phyloP scores from a whole-genome alignment of 2,113 vertebrate genomes.

The Syrmaticus mikado region DNA sequence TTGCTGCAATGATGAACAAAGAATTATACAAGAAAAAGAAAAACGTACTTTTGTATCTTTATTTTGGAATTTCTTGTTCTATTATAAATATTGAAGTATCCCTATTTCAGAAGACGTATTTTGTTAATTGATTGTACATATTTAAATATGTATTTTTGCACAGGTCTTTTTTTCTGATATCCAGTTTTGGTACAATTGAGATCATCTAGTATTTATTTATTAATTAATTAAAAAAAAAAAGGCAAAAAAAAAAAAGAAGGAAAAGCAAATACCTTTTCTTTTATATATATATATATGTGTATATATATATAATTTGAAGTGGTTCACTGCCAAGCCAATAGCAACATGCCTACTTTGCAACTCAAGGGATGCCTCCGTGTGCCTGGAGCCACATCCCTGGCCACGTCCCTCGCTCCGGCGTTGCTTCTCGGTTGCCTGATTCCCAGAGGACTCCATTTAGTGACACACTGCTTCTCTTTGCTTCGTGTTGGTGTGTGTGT shows the following conservation, averaged over 20 bases:
- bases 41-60: slow-evolving; percentile 86
- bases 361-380: slow-evolving; percentile 75
- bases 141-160: slow-evolving; percentile 99
- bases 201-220: slow-evolving; percentile 99
- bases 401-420: not conserved
- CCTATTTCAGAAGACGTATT: slow-evolving; percentile 99
- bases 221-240: slow-evolving; percentile 84
- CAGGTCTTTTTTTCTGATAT: slow-evolving; percentile 96
- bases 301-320: slow-evolving; percentile 89
- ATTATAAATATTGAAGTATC: slow-evolving; percentile 95
- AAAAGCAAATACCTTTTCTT: slow-evolving; percentile 84
- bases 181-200: slow-evolving; percentile 97
- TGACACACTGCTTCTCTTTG: slow-evolving; percentile 77
- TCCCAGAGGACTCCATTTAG: slow-evolving; percentile 73
- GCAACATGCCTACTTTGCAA: slow-evolving; percentile 84
- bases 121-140: slow-evolving; percentile 99
- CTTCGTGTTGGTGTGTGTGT: slow-evolving; percentile 32
- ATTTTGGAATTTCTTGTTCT: slow-evolving; percentile 88
- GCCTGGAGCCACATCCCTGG: slow-evolving; percentile 72
- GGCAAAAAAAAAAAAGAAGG: slow-evolving; percentile 64
- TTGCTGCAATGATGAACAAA: slow-evolving; percentile 86
- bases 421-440: slow-evolving; percentile 84
- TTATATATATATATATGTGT: no score
- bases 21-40: slow-evolving; percentile 80
- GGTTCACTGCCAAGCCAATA: slow-evolving; percentile 99